Conservation (phyloP, 1,140 invertebrate species). For the Trissolcus basalis region DNA sequence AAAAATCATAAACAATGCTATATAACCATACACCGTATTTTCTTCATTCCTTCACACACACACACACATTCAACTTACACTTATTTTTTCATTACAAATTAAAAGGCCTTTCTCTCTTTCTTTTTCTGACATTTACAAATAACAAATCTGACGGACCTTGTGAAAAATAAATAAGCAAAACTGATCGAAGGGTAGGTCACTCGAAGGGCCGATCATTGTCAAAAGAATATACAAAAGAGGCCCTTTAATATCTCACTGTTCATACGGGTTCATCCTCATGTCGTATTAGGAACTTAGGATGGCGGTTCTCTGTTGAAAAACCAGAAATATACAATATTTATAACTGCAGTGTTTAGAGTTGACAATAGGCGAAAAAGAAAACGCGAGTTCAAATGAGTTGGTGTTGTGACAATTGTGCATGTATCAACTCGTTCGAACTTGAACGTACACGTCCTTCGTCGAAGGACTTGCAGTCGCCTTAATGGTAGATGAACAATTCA, state of each 20-base stretch:
- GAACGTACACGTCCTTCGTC: conserved; percentile 10
- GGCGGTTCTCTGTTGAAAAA: conserved; percentile 63
- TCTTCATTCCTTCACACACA: conserved; percentile 30
- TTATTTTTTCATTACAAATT: too few relatives aligned
- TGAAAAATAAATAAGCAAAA: background rate
- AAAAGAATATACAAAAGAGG: conserved; percentile 10
- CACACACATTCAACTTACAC: conserved; percentile 8
- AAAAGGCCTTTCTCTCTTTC: background rate
- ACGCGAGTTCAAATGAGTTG: too few relatives aligned
- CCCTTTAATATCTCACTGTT: conserved; percentile 48
- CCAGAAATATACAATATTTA: conserved; percentile 60
- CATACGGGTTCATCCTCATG: conserved; percentile 67
- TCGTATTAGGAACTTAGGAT: conserved; percentile 73
- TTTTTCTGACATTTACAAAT: background rate
- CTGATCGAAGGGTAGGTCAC: background rate
- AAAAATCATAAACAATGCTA: conserved; percentile 71
- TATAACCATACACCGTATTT: conserved; percentile 34
- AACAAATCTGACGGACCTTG: too few relatives aligned
- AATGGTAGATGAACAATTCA: conserved; percentile 42
- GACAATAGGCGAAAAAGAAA: conserved; percentile 9
- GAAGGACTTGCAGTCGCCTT: conserved; percentile 15
- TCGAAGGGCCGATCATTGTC: conserved; percentile 1
- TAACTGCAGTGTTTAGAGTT: conserved; percentile 35
- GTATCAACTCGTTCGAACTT: too few relatives aligned
- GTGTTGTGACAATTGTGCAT: too few relatives aligned